Evolutionary conservation across 2,888 invertebrate genomes (phyloP).

Genomic region (Andrena marginata): DNA sequence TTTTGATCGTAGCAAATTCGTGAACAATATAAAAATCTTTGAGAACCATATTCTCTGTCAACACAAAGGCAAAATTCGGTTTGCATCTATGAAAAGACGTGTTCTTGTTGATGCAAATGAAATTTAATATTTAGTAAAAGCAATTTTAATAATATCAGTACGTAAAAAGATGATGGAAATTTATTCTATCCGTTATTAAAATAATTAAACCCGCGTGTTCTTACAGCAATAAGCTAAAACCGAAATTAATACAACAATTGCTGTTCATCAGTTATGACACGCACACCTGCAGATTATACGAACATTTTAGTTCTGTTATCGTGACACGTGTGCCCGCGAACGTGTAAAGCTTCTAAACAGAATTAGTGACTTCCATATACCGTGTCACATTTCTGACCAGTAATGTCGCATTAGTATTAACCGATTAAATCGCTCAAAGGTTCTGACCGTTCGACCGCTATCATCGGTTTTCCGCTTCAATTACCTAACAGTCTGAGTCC

Average conservation of each 20-base stretch:
- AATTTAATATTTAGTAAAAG: no score
- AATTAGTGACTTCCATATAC: constrained; percentile 36
- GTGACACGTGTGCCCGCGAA: neutral
- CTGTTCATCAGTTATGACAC: neutral
- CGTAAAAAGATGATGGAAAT: no score
- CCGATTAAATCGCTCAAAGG: constrained; percentile 56
- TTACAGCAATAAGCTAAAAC: neutral
- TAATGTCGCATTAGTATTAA: constrained; percentile 50
- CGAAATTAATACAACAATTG: neutral
- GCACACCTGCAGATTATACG: neutral
- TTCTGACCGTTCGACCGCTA: constrained; percentile 41
- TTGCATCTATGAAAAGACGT: no score
- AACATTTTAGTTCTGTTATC: constrained; percentile 7
- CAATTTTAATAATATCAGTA: no score
- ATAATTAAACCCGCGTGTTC: neutral
- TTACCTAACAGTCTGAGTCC: constrained; percentile 44
- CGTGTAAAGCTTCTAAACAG: constrained; percentile 25
- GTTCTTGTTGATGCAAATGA: no score
- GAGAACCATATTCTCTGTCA: no score
- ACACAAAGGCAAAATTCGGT: no score
- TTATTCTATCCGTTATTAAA: no score
- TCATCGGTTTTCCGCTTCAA: constrained; percentile 49
- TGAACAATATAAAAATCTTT: no score
- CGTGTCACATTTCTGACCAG: constrained; percentile 33
- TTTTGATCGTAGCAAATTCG: no score